These are phyloP conservation scores for Lepus oiostolus DNA, from an alignment of 2,797 vertebrate species.

Conservation along the genomic window DNA sequence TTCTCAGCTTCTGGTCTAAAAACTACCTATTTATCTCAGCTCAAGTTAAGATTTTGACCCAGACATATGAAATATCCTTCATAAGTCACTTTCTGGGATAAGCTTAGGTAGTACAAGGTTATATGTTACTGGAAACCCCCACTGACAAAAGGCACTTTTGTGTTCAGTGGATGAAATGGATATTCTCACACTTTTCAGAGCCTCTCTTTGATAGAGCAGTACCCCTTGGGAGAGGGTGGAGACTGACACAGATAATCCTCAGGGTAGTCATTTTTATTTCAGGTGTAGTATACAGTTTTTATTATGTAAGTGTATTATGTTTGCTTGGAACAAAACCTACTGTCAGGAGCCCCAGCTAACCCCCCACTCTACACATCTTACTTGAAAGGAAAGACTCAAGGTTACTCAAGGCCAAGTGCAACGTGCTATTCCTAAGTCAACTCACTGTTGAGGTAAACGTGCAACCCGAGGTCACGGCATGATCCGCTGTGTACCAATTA, in stretches of 20 bases:
- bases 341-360: neutral
- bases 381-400: neutral
- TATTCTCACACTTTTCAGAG: constrained; percentile 49
- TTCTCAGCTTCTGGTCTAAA: neutral
- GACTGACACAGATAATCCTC: constrained; percentile 23
- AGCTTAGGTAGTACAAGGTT: neutral
- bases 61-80: neutral
- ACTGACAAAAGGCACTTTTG: constrained; percentile 64
- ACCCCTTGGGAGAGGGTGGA: neutral
- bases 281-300: neutral
- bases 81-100: neutral
- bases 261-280: constrained; percentile 49
- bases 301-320: constrained; percentile 71
- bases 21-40: neutral
- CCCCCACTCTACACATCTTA: neutral
- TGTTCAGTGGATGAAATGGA: neutral
- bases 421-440: constrained; percentile 75
- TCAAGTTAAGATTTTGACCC: constrained; percentile 37
- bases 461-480: constrained; percentile 39
- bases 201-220: neutral
- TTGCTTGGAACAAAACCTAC: constrained; percentile 37
- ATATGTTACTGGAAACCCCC: neutral
- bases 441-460: constrained; percentile 55
- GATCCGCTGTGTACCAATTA: constrained; percentile 68
- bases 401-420: constrained; percentile 46